Conservation (phyloP, 2,888 invertebrate species). For the Cetonia aurata region DNA sequence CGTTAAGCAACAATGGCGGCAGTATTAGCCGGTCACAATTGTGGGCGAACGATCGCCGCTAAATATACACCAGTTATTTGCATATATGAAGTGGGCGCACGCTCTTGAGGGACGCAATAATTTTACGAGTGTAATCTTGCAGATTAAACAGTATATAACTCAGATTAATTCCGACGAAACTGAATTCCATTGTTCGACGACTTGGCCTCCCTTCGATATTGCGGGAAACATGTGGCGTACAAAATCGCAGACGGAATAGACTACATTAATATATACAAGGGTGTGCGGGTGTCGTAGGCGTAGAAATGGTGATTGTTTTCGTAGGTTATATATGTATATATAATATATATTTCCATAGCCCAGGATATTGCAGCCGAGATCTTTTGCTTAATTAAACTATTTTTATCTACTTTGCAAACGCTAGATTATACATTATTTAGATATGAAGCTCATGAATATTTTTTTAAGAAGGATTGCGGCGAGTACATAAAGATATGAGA, state of each 20-base stretch:
- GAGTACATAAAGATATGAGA: neutral
- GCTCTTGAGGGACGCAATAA: conserved; percentile 38
- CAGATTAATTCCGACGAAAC: conserved; percentile 49
- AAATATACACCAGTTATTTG: conserved; percentile 38
- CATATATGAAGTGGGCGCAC: conserved; percentile 35
- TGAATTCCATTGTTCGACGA: conserved; percentile 45
- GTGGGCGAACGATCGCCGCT: conserved; percentile 23
- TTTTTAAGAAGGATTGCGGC: neutral
- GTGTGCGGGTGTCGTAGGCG: conserved; percentile 1
- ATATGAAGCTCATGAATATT: neutral
- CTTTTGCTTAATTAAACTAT: no score
- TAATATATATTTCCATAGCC: conserved; percentile 18
- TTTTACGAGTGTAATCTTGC: conserved; percentile 48
- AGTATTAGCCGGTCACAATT: conserved; percentile 33
- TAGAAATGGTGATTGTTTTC: no score
- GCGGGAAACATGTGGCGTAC: conserved; percentile 48
- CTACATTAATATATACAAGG: conserved; percentile 28
- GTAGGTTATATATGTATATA: no score
- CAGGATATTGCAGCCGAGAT: no score
- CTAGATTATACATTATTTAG: neutral
- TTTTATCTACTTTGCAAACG: neutral
- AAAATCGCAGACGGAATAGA: conserved; percentile 34
- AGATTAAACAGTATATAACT: conserved; percentile 50
- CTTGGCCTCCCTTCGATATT: conserved; percentile 48
- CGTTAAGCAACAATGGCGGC: conserved; percentile 35